Base-by-base conservation (phyloP, 1,140 invertebrate genomes). In the Mamestra configurata region DNA sequence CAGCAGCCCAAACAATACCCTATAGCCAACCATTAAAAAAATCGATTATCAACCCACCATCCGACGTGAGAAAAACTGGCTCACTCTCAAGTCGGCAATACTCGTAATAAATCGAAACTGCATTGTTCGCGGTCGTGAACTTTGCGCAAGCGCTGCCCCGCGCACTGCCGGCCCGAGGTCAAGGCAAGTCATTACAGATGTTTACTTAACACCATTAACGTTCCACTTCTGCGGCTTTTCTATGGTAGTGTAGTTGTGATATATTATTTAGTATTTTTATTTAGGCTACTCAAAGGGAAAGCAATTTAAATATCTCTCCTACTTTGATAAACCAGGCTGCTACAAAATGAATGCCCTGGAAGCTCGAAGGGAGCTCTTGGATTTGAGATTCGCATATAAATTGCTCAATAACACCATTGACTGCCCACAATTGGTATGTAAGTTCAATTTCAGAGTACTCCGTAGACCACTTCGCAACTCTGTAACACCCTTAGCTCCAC, bases 121-220 rank as follows among this genome's bases (percentile, higher is more conserved):
- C 64, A 78, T 78, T 70, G 77, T 78, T 53, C 31, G 46, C 68
- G 78, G 66, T 77, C 81, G 40, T 82, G 81, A 82, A 79, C 81
- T 82, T 70, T 82, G 79, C 81, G 68, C 78, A 78, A 73, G 66
- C 51, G 51, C 59, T 46, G 80, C 66, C 64, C 72, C 35, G 24
- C 22, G n/a, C n/a, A n/a, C n/a, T n/a, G n/a, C 49, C 49, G 22
- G 72, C 79, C 22, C 35, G 31, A 37, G 64, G 59, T 68, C 76
- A 77, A 76, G 73, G 73, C 55, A 57, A 76, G 46, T 11, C 40
- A 7, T 49, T 76, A 76, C 57, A 59, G 43, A 76, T 76, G 57
- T 61, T 64, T 31, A 49, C 57, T 46, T 76, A 61, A 76, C 55
- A 31, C 15, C n/a, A 59, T 75, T 59, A 31, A 75, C 43, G 72